Conservation (phyloP, 2,113 vertebrate species). For the Bettongia penicillata region DNA sequence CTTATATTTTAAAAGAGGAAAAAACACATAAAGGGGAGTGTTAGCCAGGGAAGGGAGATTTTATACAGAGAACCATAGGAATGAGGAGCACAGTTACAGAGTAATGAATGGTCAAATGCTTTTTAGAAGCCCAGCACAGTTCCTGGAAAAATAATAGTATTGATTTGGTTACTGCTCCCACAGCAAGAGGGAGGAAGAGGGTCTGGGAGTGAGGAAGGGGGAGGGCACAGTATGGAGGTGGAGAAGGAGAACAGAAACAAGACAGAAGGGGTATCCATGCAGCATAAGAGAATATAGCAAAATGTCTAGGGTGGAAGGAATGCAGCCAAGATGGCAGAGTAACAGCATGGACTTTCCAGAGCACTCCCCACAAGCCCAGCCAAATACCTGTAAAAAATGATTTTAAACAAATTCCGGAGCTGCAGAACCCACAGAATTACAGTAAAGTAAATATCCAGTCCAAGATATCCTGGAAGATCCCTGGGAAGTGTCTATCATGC, state of each 20-base stretch:
- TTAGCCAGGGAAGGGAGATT: not conserved
- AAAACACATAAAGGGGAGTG: not conserved
- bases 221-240: too few relatives aligned
- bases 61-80: not conserved
- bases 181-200: not conserved
- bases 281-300: not conserved
- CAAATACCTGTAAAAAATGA: too few relatives aligned
- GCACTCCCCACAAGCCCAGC: too few relatives aligned
- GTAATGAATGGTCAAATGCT: not conserved
- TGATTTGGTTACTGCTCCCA: not conserved
- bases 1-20: not conserved
- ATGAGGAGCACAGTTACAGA: not conserved
- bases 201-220: too few relatives aligned
- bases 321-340: too few relatives aligned
- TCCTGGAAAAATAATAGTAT: not conserved
- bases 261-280: not conserved
- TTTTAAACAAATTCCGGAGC: too few relatives aligned
- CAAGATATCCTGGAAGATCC: too few relatives aligned
- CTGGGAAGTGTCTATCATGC: too few relatives aligned
- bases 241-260: not conserved
- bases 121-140: not conserved
- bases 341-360: too few relatives aligned
- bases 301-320: not conserved
- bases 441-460: too few relatives aligned
- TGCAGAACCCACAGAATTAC: too few relatives aligned